These are phyloP conservation scores for Platycheirus albimanus DNA, from an alignment of 2,888 invertebrate genomes.

Conservation along the genomic window DNA sequence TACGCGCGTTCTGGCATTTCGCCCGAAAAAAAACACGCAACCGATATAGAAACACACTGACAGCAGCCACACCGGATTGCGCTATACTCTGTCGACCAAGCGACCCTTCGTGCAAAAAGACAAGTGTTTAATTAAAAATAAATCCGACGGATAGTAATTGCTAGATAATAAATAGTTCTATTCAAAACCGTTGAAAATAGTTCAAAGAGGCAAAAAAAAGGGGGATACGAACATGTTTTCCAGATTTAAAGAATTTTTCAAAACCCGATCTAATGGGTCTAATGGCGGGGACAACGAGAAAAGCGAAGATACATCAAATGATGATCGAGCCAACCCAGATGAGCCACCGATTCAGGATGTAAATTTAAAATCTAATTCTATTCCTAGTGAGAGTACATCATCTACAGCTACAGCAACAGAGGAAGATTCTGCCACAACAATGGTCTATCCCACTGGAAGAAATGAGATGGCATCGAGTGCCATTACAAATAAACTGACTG, in stretches of 20 bases:
- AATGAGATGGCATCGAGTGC: conserved; percentile 87
- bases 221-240: too few relatives aligned
- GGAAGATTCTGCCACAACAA: conserved; percentile 62
- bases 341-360: conserved; percentile 49
- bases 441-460: conserved; percentile 81
- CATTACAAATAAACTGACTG: conserved; percentile 86
- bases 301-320: conserved; percentile 38
- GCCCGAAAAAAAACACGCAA: conserved; percentile 43
- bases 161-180: conserved; percentile 61
- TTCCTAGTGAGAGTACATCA: conserved; percentile 36
- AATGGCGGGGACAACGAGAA: conserved; percentile 48
- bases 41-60: conserved; percentile 21
- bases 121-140: conserved; percentile 68
- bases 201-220: too few relatives aligned
- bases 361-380: conserved; percentile 58
- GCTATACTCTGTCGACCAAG: too few relatives aligned
- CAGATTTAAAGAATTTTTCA: conserved; percentile 80
- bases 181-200: conserved; percentile 75
- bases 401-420: background rate
- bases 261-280: conserved; percentile 77
- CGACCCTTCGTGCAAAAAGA: conserved; percentile 18
- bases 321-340: too few relatives aligned
- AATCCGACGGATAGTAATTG: conserved; percentile 69
- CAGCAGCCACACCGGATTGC: conserved; percentile 15
- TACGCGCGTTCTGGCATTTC: conserved; percentile 56